Evolutionary conservation across 2,888 invertebrate species (phyloP).

Genomic region (Penaeus monodon): DNA sequence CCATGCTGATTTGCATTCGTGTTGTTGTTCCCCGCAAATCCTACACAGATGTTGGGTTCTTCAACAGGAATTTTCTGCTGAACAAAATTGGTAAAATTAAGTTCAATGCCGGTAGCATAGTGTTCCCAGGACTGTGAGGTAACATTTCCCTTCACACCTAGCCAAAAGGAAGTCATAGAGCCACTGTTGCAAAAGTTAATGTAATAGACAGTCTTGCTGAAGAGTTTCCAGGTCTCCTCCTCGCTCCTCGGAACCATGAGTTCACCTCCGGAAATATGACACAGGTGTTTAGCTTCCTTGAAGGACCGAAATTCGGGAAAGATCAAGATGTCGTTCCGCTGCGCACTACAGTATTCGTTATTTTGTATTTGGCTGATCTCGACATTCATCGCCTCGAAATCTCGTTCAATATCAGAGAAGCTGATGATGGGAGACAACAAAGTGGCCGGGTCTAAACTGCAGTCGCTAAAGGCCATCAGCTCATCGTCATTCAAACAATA

Average conservation of each 20-base stretch:
- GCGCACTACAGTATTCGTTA: background rate
- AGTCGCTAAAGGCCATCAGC: background rate
- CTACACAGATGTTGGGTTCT: background rate
- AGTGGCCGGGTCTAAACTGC: background rate
- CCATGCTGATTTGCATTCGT: background rate
- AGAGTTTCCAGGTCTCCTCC: constrained; percentile 11
- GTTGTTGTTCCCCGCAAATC: constrained; percentile 2
- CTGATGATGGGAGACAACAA: background rate
- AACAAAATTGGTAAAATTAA: constrained; percentile 5
- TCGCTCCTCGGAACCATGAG: constrained; percentile 2
- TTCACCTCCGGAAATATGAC: constrained; percentile 30
- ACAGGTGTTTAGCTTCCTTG: constrained; percentile 8
- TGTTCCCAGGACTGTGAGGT: constrained; percentile 19
- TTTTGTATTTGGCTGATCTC: background rate
- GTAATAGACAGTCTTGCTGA: background rate
- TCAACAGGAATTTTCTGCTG: background rate
- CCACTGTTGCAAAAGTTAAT: background rate
- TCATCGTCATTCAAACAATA: background rate
- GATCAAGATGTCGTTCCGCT: background rate
- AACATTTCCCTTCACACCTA: constrained; percentile 10
- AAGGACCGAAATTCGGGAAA: constrained; percentile 35
- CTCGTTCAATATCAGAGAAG: background rate
- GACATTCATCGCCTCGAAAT: constrained; percentile 28
- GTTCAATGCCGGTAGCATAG: background rate
- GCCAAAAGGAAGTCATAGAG: constrained; percentile 3